Evolutionary conservation across 1,140 invertebrate species (phyloP).

Genomic region (Chymomyza costata): DNA sequence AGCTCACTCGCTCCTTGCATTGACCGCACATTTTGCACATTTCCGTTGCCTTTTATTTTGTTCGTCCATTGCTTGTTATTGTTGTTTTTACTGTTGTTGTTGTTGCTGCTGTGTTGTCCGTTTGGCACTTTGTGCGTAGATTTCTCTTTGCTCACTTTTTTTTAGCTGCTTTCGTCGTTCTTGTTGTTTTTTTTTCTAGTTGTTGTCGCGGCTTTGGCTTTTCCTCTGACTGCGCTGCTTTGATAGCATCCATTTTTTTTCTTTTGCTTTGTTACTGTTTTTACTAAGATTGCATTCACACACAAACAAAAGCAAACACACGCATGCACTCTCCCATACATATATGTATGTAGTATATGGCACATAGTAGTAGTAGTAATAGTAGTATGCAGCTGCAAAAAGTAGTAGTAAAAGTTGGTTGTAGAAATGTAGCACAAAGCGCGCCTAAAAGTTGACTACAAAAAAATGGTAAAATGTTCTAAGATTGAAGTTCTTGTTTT

Average conservation of each 20-base stretch:
- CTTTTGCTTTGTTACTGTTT: no score
- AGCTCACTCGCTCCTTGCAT: neutral
- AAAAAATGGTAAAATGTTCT: no score
- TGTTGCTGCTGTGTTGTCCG: constrained; percentile 27
- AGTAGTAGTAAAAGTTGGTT: constrained; percentile 12
- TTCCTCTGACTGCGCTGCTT: constrained; percentile 48
- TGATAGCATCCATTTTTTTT: constrained; percentile 34
- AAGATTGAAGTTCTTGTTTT: no score
- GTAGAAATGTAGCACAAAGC: constrained; percentile 9
- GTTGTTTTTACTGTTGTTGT: constrained; percentile 12
- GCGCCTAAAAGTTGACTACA: constrained; percentile 24
- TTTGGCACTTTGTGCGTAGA: constrained; percentile 63
- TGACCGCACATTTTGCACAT: neutral
- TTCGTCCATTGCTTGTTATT: neutral
- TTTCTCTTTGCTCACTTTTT: constrained; percentile 33
- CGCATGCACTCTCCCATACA: no score
- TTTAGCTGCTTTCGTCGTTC: constrained; percentile 16
- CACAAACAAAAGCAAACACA: no score
- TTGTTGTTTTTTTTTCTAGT: constrained; percentile 11
- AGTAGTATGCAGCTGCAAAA: constrained; percentile 42
- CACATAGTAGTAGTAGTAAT: constrained; percentile 41
- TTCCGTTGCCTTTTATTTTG: neutral
- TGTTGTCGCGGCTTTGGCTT: constrained; percentile 39
- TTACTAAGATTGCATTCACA: no score
- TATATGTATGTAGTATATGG: no score